Conservation (phyloP, 1,140 invertebrate species). For the Euwallacea similis region DNA sequence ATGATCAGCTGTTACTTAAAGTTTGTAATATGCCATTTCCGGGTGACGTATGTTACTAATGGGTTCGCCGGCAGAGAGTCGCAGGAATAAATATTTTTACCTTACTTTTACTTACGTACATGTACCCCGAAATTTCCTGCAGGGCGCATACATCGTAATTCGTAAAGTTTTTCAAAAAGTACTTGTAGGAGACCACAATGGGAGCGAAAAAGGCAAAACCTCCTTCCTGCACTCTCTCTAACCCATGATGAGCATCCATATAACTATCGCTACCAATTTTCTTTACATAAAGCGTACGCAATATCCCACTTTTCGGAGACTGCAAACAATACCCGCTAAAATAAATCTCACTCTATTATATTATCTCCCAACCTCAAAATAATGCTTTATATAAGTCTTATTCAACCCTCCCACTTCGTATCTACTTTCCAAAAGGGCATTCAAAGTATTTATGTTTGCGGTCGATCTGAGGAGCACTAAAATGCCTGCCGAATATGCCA, state of each 20-base stretch:
- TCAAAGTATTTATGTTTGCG: conserved; percentile 35
- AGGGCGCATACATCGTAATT: conserved; percentile 47
- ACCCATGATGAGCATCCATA: conserved; percentile 39
- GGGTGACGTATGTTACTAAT: too few species aligned
- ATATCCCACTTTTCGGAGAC: conserved; percentile 30
- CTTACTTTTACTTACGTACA: conserved; percentile 29
- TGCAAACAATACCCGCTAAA: conserved; percentile 9
- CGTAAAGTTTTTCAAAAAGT: conserved; percentile 41
- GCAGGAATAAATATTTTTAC: too few species aligned
- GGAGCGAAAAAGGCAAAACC: conserved; percentile 45
- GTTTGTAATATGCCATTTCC: too few species aligned
- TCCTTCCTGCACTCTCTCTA: conserved; percentile 42
- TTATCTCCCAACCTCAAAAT: conserved; percentile 39
- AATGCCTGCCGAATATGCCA: conserved; percentile 49
- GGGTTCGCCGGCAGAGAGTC: too few species aligned
- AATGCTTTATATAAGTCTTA: conserved; percentile 40
- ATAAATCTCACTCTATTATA: not conserved
- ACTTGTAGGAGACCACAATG: conserved; percentile 36
- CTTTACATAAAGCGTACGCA: conserved; percentile 39
- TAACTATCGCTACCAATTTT: conserved; percentile 40
- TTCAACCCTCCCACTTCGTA: conserved; percentile 42
- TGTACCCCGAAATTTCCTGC: conserved; percentile 43
- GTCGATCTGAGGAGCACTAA: conserved; percentile 47
- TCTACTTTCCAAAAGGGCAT: conserved; percentile 42
- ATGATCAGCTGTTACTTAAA: too few species aligned